These are phyloP conservation scores for Echeneis naucrates DNA, from an alignment of 2,797 vertebrate genomes.

Conservation along the genomic window DNA sequence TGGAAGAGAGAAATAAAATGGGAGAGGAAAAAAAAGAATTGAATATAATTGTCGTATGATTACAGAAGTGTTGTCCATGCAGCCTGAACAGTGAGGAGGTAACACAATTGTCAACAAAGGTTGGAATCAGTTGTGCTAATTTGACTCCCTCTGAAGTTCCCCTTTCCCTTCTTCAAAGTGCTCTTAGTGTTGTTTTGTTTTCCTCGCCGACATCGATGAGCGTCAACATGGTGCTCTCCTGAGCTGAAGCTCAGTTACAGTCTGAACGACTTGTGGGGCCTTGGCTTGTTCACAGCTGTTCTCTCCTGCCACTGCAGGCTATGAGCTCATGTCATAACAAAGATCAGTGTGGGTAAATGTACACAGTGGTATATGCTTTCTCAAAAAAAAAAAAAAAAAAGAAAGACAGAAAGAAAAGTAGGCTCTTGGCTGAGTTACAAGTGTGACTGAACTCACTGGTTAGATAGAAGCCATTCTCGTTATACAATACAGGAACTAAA, in stretches of 20 bases:
- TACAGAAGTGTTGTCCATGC: neutral
- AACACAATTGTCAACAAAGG: neutral
- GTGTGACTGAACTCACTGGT: neutral
- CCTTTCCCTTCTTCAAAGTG: neutral
- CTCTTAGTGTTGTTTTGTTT: neutral
- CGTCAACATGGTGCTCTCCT: neutral
- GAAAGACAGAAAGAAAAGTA: neutral
- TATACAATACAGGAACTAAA: too few species aligned
- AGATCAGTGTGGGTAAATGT: slow-evolving; percentile 39
- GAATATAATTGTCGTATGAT: neutral
- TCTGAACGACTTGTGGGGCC: slow-evolving; percentile 66
- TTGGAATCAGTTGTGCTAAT: neutral
- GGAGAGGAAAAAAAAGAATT: neutral
- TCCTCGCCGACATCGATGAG: neutral
- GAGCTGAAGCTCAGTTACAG: slow-evolving; percentile 33
- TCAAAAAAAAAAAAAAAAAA: neutral
- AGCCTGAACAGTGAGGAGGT: neutral
- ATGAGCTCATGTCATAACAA: slow-evolving; percentile 71
- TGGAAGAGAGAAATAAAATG: too few species aligned
- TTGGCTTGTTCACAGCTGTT: slow-evolving; percentile 70
- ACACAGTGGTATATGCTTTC: slow-evolving; percentile 14
- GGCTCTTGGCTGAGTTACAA: neutral
- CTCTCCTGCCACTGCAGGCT: slow-evolving; percentile 56
- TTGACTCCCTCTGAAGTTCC: neutral
- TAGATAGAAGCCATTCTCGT: neutral